These are phyloP conservation scores for Troilus luridus DNA, from an alignment of 2,888 invertebrate genomes.

Conservation along the genomic window DNA sequence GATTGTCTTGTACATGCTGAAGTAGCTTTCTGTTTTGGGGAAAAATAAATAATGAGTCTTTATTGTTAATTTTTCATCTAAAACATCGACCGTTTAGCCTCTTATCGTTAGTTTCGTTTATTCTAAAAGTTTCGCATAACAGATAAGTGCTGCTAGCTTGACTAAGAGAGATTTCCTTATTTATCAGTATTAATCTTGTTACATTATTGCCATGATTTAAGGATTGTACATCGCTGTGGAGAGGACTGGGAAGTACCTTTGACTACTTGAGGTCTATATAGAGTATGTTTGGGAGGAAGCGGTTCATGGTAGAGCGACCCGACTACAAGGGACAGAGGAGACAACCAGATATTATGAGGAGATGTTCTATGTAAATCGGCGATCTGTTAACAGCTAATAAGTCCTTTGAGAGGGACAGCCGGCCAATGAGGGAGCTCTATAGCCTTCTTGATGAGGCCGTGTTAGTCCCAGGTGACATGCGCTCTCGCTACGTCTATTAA, in stretches of 20 bases:
- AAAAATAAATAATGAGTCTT: no score
- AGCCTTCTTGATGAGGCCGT: constrained; percentile 33
- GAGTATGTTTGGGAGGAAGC: background rate
- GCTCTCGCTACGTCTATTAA: constrained; percentile 15
- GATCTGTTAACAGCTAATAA: constrained; percentile 38
- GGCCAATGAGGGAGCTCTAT: background rate
- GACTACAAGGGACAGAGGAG: background rate
- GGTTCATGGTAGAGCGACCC: background rate
- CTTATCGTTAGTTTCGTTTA: no score
- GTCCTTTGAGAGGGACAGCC: background rate
- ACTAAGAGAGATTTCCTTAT: no score
- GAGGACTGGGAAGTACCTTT: background rate
- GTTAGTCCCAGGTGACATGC: constrained; percentile 22
- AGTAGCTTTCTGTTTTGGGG: no score
- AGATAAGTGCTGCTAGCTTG: no score
- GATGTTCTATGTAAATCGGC: constrained; percentile 44
- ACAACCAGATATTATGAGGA: constrained; percentile 15
- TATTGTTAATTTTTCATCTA: no score
- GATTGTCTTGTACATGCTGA: no score
- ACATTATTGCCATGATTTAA: background rate
- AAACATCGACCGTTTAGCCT: no score
- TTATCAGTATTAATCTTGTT: no score
- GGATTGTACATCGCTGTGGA: background rate
- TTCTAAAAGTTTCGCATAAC: no score
- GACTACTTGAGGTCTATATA: background rate